Percentiles rank a stretch among this genome's conserved stretches.
These are phyloP conservation scores for Nymphalis c-album DNA, from an alignment of 2,888 invertebrate genomes.

Conservation along the genomic window DNA sequence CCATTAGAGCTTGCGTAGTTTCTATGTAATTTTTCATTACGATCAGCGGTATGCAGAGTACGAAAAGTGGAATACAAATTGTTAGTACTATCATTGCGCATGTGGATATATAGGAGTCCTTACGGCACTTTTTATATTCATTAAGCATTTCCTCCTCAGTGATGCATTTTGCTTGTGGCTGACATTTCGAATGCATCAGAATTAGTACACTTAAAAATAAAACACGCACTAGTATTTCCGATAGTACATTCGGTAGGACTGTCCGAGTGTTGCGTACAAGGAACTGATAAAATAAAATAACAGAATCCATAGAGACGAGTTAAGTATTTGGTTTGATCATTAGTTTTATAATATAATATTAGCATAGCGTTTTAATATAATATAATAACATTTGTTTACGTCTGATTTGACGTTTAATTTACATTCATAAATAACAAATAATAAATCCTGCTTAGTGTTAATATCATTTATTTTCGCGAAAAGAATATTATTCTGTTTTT, in stretches of 20 bases:
- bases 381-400: no score
- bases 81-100: constrained; percentile 82
- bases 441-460: no score
- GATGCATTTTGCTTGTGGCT: constrained; percentile 86
- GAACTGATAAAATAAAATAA: constrained; percentile 4
- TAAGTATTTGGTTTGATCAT: background rate
- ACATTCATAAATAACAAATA: no score
- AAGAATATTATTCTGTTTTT: no score
- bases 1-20: constrained; percentile 62
- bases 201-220: constrained; percentile 49
- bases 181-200: constrained; percentile 79
- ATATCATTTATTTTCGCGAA: no score
- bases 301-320: constrained; percentile 19
- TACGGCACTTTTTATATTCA: constrained; percentile 86
- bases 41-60: constrained; percentile 66
- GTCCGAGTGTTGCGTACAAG: constrained; percentile 9
- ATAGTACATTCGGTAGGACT: constrained; percentile 25
- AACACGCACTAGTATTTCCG: constrained; percentile 50
- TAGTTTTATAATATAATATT: no score
- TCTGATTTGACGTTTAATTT: no score
- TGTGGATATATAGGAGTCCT: constrained; percentile 85
- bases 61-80: constrained; percentile 81
- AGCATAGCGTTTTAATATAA: no score
- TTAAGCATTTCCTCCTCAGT: constrained; percentile 87
- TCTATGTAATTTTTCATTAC: constrained; percentile 46